Conservation (phyloP, 2,113 vertebrate species). For the Candoia aspera region DNA sequence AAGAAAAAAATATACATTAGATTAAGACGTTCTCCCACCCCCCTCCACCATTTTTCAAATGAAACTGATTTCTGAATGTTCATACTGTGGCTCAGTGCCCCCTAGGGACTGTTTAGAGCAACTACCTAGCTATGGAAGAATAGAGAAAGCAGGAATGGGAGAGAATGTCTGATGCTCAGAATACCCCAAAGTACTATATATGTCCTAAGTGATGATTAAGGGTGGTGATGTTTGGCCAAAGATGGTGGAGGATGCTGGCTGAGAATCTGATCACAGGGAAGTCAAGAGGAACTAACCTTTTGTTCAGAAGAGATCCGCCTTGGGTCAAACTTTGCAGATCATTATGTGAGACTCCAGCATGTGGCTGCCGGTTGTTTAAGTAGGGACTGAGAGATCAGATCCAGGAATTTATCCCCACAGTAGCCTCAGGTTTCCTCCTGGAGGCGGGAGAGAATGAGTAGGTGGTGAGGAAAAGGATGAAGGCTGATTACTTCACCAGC, state of each 20-base stretch:
- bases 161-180: background rate
- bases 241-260: background rate
- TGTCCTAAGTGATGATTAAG: background rate
- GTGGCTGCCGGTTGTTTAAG: background rate
- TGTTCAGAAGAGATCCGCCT: background rate
- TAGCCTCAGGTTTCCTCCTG: slow-evolving; percentile 14
- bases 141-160: background rate
- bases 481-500: slow-evolving; percentile 44
- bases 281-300: background rate
- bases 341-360: background rate
- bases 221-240: background rate
- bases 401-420: slow-evolving; percentile 5
- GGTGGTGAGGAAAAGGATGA: background rate
- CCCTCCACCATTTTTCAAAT: background rate
- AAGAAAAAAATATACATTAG: background rate
- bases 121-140: background rate
- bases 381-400: background rate
- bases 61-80: background rate
- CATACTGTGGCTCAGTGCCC: slow-evolving; percentile 4
- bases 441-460: background rate
- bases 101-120: background rate
- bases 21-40: background rate
- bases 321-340: background rate
- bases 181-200: background rate
- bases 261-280: background rate